Percentiles rank a stretch among this genome's conserved stretches.
phyloP scores from a whole-genome alignment of 1,140 invertebrate genomes.

The Psix sp. region DNA sequence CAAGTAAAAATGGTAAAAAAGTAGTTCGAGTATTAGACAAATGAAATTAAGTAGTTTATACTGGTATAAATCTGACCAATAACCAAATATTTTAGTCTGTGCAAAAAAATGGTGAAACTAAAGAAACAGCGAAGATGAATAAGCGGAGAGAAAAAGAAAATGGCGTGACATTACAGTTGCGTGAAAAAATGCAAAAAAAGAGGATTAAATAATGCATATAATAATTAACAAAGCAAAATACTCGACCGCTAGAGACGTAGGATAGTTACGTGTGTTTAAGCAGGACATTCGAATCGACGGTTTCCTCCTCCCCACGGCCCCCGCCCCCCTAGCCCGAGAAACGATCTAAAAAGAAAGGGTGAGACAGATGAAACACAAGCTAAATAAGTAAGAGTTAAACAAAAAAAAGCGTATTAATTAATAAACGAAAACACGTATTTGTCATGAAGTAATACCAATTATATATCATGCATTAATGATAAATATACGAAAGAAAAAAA shows the following conservation, averaged over 20 bases:
- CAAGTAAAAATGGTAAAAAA: constrained; percentile 18
- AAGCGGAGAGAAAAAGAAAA: background rate
- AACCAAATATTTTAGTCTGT: no score
- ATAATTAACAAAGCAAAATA: constrained; percentile 27
- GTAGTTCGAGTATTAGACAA: background rate
- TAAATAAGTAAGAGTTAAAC: constrained; percentile 21
- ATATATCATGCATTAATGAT: constrained; percentile 59
- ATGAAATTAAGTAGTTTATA: no score
- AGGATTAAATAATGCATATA: no score
- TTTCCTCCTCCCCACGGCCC: constrained; percentile 1
- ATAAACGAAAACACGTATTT: constrained; percentile 46
- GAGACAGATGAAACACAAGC: constrained; percentile 4
- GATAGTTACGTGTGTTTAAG: constrained; percentile 52
- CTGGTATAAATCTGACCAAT: no score
- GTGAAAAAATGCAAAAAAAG: no score
- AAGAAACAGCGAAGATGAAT: constrained; percentile 4
- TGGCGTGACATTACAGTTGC: no score
- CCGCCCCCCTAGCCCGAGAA: background rate
- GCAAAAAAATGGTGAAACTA: constrained; percentile 2
- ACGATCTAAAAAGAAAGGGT: background rate
- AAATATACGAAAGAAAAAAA: constrained; percentile 27
- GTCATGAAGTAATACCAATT: constrained; percentile 57
- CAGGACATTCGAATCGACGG: constrained; percentile 20
- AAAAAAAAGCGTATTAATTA: constrained; percentile 35
- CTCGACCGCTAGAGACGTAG: constrained; percentile 44